Percentiles rank a stretch among this genome's conserved stretches.
Conservation (phyloP, 92 coral and sea anemone genomes). For the Isaurus tuberculatus region DNA sequence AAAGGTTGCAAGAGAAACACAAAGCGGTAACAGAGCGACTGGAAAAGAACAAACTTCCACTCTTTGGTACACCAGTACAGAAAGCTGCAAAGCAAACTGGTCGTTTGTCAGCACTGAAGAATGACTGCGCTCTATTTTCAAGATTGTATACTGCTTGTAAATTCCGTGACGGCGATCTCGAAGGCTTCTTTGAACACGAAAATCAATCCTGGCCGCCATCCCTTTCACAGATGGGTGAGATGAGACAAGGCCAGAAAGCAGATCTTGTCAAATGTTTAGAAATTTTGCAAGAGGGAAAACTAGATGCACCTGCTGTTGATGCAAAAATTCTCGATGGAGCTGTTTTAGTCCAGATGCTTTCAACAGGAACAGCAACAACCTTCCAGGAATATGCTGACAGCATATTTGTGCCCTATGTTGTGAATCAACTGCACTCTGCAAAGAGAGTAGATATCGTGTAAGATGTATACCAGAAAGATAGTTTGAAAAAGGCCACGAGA, state of each 20-base stretch:
- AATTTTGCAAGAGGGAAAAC: background rate
- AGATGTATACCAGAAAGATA: background rate
- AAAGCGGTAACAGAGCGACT: background rate
- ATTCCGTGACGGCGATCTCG: background rate
- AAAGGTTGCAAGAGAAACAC: background rate
- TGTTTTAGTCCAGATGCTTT: constrained; percentile 50
- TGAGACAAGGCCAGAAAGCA: background rate
- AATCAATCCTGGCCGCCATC: background rate
- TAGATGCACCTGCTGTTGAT: constrained; percentile 35
- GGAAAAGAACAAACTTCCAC: background rate
- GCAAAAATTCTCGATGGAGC: constrained; percentile 67
- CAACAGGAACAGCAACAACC: constrained; percentile 40
- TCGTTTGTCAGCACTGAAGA: background rate
- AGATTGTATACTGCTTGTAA: too few relatives aligned
- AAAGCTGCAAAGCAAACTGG: too few relatives aligned
- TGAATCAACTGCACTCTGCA: background rate
- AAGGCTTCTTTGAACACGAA: background rate
- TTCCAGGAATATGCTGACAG: constrained; percentile 18
- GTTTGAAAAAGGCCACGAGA: background rate
- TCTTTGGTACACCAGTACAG: too few relatives aligned
- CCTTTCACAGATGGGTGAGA: constrained; percentile 1
- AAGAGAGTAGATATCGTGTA: background rate
- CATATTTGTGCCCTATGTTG: background rate
- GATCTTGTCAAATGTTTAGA: constrained; percentile 2
- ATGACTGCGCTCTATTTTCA: too few relatives aligned